Conservation (phyloP, 2,888 invertebrate species). For the Toxonevra muliebris region DNA sequence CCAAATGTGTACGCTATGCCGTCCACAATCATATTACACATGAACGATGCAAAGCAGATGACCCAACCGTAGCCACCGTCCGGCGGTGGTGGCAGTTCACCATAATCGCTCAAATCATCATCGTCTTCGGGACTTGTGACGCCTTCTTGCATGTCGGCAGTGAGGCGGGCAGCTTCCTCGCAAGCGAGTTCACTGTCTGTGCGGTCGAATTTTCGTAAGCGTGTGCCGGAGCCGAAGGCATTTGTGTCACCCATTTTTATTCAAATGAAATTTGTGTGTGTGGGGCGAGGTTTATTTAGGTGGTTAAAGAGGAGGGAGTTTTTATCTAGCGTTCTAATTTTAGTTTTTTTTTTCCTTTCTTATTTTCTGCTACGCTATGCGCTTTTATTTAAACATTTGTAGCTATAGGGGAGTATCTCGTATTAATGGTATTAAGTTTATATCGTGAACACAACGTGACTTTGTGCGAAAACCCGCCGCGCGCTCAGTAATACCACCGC, state of each 20-base stretch:
- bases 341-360: no score
- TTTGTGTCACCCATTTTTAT: slow-evolving; percentile 53
- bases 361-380: no score
- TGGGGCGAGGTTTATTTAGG: background rate
- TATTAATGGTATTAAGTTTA: no score
- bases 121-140: slow-evolving; percentile 60
- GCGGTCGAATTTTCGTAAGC: slow-evolving; percentile 66
- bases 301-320: background rate
- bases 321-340: background rate
- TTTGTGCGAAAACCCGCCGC: background rate
- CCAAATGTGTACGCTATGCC: slow-evolving; percentile 99
- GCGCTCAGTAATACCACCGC: no score
- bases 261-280: background rate
- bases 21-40: slow-evolving; percentile 98
- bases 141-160: slow-evolving; percentile 71
- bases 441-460: background rate
- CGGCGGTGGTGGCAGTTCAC: slow-evolving; percentile 85
- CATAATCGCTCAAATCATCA: slow-evolving; percentile 76
- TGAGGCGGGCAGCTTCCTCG: slow-evolving; percentile 83
- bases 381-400: no score
- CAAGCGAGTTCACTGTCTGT: slow-evolving; percentile 89
- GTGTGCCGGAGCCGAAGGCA: slow-evolving; percentile 54
- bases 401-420: no score
- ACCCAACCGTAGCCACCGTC: slow-evolving; percentile 94
- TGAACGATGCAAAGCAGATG: slow-evolving; percentile 94